Evolutionary conservation across 2,797 vertebrate genomes (phyloP).

Genomic region (Myripristis jacobus): DNA sequence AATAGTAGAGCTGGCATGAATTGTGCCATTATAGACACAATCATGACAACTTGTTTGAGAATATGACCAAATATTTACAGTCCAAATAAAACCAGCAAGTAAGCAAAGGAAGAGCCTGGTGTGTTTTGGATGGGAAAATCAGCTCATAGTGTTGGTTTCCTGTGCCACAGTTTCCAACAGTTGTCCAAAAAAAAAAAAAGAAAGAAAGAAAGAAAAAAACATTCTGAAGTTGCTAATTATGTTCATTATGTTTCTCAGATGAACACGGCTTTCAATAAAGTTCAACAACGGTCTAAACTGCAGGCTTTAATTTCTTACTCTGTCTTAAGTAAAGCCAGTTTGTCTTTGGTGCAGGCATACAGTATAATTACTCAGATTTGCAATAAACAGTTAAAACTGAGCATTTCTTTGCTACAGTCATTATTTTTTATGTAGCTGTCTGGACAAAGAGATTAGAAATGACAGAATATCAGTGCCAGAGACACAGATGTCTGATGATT

Average conservation of each 20-base stretch:
- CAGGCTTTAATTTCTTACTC: constrained; percentile 3
- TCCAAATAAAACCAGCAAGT: constrained; percentile 40
- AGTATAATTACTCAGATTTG: constrained; percentile 11
- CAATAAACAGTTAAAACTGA: constrained; percentile 37
- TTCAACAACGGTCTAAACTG: constrained; percentile 38
- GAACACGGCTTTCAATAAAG: constrained; percentile 64
- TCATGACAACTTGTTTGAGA: constrained; percentile 27
- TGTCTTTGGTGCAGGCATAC: not conserved
- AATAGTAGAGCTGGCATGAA: constrained; percentile 30
- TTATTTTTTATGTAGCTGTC: constrained; percentile 41
- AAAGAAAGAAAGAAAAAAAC: too few relatives aligned
- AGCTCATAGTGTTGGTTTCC: constrained; percentile 26
- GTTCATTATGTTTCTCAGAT: constrained; percentile 58
- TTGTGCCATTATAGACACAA: constrained; percentile 7
- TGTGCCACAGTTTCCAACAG: constrained; percentile 33
- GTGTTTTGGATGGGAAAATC: constrained; percentile 29
- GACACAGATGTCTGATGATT: constrained; percentile 37
- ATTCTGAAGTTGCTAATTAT: constrained; percentile 54
- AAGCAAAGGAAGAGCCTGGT: constrained; percentile 26
- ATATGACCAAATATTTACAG: constrained; percentile 65
- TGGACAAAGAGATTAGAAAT: constrained; percentile 29
- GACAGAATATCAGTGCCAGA: constrained; percentile 25
- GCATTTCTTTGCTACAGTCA: constrained; percentile 32
- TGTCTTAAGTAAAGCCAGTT: not conserved
- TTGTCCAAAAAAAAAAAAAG: too few relatives aligned